phyloP scores from a whole-genome alignment of 2,888 invertebrate species.

The Hemistola chrysoprasaria region DNA sequence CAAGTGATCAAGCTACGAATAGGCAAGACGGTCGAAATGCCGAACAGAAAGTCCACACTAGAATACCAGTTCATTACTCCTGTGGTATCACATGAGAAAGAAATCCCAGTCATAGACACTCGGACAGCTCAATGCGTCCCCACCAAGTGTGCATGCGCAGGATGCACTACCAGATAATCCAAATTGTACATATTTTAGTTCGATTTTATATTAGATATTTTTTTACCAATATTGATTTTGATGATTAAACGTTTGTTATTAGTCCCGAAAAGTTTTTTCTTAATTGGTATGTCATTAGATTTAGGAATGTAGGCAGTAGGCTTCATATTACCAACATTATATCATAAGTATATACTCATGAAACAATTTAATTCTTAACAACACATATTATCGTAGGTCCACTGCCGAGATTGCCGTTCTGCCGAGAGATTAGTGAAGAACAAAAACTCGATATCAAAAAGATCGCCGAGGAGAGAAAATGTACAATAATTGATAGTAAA shows the following conservation, averaged over 20 bases:
- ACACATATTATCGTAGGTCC: constrained; percentile 62
- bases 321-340: too few species aligned
- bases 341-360: too few species aligned
- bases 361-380: constrained; percentile 24
- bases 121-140: constrained; percentile 64
- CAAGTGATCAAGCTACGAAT: constrained; percentile 71
- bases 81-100: constrained; percentile 42
- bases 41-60: constrained; percentile 63
- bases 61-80: constrained; percentile 75
- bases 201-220: too few species aligned
- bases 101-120: constrained; percentile 55
- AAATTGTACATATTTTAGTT: too few species aligned
- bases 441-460: constrained; percentile 39
- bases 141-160: constrained; percentile 31
- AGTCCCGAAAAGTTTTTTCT: constrained; percentile 18
- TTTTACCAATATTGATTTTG: constrained; percentile 8
- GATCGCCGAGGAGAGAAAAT: too few species aligned
- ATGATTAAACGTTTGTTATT: constrained; percentile 26
- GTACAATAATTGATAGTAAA: too few species aligned
- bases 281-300: not conserved
- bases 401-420: constrained; percentile 52
- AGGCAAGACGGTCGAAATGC: constrained; percentile 64
- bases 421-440: constrained; percentile 51
- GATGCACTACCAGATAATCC: too few species aligned
- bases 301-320: not conserved